These are phyloP conservation scores for Drosophila kohkoa DNA, from an alignment of 1,140 invertebrate genomes.

Conservation along the genomic window DNA sequence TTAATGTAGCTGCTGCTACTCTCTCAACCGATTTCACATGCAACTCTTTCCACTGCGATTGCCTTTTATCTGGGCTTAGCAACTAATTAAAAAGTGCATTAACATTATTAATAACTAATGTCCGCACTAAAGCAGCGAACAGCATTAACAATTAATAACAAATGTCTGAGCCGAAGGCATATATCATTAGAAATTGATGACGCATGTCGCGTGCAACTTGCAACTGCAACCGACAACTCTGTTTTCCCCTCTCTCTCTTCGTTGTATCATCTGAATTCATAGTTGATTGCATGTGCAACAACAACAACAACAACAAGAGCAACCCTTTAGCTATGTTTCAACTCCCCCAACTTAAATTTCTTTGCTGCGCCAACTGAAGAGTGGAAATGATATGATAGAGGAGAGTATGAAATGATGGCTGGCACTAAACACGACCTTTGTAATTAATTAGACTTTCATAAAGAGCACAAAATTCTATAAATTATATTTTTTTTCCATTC, in stretches of 20 bases:
- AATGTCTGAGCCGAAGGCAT: conserved; percentile 67
- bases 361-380: conserved; percentile 29
- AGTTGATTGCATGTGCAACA: conserved; percentile 54
- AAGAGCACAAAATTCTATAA: conserved; percentile 83
- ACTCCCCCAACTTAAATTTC: conserved; percentile 3
- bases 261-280: conserved; percentile 38
- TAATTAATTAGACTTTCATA: conserved; percentile 82
- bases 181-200: conserved; percentile 83
- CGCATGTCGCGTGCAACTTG: conserved; percentile 80
- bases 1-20: not conserved
- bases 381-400: conserved; percentile 44
- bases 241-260: not conserved
- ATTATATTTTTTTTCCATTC: conserved; percentile 70
- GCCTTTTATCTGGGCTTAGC: conserved; percentile 6
- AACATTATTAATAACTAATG: conserved; percentile 72
- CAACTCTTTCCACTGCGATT: conserved; percentile 1
- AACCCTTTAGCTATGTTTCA: conserved; percentile 48
- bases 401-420: conserved; percentile 16
- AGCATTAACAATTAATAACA: conserved; percentile 50
- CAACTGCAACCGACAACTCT: conserved; percentile 38
- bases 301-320: conserved; percentile 3
- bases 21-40: conserved; percentile 2
- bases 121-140: conserved; percentile 33
- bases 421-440: conserved; percentile 58
- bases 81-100: conserved; percentile 51